Evolutionary conservation across 2,888 invertebrate species (phyloP), one percentile per base, ranked within the genome.

Genomic region (Lasioglossum leucozonium): DNA sequence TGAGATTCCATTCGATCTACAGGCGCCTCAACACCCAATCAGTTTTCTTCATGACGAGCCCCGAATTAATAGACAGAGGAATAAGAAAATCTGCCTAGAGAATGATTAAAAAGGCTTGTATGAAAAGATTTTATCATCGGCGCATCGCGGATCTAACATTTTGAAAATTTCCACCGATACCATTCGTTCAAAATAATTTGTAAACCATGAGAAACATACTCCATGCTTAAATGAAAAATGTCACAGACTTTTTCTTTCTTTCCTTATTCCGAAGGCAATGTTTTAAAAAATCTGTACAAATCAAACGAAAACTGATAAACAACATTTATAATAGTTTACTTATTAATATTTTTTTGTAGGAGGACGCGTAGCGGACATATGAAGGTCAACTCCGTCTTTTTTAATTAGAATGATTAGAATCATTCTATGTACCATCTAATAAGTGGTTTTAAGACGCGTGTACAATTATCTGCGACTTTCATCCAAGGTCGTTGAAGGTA

Each of bases 1-100:
- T 73, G 58, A 79, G 79, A 79, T 73, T 79, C 72, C 79, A 73
- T 79, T 58, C 44, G 62, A 62, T 73, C 62, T 73, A 37, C 8
- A 34, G n/a, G 73, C 44, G 37, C 37, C 42, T 79, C 72, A 79
- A 18, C 73, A 73, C 79, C 62, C 79, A 79, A 79, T 73, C 79
- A 65, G 79, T 79, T 79, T 73, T 44, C 79, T 62, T 73, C 62
- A 0, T 37, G 44, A 62, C 13, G 13, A 79, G 8, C 58, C 44
- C 62, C 4, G n/a, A 69, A 69, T 40, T 69, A 69, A 69, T n/a
- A 69, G 69, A 13, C 40, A 69, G n/a, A 13, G 10, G n/a, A 40
- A n/a, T 40, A 22, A 22, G 11, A 40, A 69, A 40, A 69, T 40
- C n/a, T 69, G 34, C 22, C 37, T 37, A 40, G 11, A 3, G 40